Conservation (phyloP, 2,888 invertebrate species). For the Ecdyonurus torrentis region DNA sequence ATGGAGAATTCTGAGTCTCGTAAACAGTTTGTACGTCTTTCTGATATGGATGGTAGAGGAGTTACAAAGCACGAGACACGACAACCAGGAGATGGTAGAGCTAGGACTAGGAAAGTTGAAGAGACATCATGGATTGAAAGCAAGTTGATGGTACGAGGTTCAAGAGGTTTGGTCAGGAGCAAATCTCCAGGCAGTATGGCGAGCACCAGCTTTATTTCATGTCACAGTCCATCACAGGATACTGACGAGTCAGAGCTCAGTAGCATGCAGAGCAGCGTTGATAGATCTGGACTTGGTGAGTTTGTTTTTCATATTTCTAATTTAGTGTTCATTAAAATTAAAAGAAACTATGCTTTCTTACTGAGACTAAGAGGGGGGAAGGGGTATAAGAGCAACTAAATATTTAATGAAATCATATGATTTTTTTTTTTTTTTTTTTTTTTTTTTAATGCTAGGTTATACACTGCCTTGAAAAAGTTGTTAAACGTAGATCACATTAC, state of each 20-base stretch:
- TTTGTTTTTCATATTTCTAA: too few species aligned
- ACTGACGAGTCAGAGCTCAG: conserved; percentile 26
- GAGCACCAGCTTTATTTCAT: neutral
- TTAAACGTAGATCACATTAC: too few species aligned
- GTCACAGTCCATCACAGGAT: conserved; percentile 7
- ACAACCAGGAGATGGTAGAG: conserved; percentile 20
- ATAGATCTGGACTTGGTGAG: conserved; percentile 27
- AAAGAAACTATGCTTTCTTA: too few species aligned
- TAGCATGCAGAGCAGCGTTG: conserved; percentile 34
- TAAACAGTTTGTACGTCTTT: conserved; percentile 44
- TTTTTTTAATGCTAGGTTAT: too few species aligned
- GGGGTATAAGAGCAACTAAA: too few species aligned
- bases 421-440: too few species aligned
- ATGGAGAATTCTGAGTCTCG: neutral
- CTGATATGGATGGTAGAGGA: conserved; percentile 44
- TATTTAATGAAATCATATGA: too few species aligned
- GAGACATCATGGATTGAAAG: conserved; percentile 49
- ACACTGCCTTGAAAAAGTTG: too few species aligned
- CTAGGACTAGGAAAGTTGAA: conserved; percentile 52
- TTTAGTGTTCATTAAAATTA: too few species aligned
- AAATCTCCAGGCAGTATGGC: conserved; percentile 7
- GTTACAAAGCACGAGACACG: conserved; percentile 24
- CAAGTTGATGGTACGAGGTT: conserved; percentile 24
- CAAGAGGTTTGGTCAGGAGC: conserved; percentile 3
- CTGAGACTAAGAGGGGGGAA: too few species aligned